A percentile compares a stretch with the other conserved stretches of the same genome.
Conservation (phyloP, 2,797 vertebrate genomes). For the Hyperoplus lanceolatus region DNA sequence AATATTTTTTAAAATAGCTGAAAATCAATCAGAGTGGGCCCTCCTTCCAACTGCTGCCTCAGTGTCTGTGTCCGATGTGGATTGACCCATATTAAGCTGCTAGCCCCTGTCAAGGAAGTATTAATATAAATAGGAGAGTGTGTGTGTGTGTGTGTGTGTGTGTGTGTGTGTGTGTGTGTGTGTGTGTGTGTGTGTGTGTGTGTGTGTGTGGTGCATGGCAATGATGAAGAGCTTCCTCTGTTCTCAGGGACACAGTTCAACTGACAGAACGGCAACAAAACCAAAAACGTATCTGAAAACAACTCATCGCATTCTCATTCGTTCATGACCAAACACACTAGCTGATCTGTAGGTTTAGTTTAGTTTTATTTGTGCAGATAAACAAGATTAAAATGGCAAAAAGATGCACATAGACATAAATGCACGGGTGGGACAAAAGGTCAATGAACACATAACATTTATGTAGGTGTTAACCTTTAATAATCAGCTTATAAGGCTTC, state of each 20-base stretch:
- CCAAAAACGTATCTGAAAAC: neutral
- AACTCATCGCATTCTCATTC: neutral
- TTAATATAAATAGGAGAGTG: constrained; percentile 41
- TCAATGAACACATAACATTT: too few relatives aligned
- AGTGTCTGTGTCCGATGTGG: constrained; percentile 46
- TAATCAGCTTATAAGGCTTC: too few relatives aligned
- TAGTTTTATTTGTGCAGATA: too few relatives aligned
- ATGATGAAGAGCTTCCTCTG: constrained; percentile 20
- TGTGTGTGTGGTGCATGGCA: constrained; percentile 1
- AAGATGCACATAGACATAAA: too few relatives aligned
- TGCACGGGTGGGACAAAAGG: too few relatives aligned
- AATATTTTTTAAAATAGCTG: neutral
- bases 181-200: too few relatives aligned
- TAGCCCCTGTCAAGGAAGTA: constrained; percentile 44
- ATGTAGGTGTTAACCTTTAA: too few relatives aligned
- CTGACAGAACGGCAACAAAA: neutral
- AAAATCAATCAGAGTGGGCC: neutral
- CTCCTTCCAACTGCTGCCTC: neutral
- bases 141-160: too few relatives aligned
- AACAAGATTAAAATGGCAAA: too few relatives aligned
- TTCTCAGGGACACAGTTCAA: constrained; percentile 20
- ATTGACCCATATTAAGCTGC: constrained; percentile 73
- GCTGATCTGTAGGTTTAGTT: too few relatives aligned
- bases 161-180: too few relatives aligned
- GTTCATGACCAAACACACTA: neutral